These are phyloP conservation scores for Saiga tatarica DNA, from an alignment of 2,113 vertebrate species.

Conservation along the genomic window DNA sequence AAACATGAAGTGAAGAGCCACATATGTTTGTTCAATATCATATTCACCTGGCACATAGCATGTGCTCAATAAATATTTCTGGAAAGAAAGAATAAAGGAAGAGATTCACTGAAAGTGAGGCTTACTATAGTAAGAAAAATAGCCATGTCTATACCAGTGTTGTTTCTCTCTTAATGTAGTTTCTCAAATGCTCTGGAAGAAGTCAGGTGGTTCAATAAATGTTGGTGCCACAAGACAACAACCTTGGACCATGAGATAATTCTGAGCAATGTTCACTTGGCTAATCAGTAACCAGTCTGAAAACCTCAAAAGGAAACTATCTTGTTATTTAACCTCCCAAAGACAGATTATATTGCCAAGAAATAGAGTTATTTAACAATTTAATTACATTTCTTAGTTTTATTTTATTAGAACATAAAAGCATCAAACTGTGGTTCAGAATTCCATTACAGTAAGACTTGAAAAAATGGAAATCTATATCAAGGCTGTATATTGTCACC, in stretches of 20 bases:
- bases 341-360: neutral
- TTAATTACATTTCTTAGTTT: neutral
- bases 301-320: neutral
- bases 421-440: neutral
- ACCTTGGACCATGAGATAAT: neutral
- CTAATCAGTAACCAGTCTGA: neutral
- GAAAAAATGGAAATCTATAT: neutral
- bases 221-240: neutral
- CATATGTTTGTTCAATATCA: neutral
- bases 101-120: neutral
- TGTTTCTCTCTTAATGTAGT: neutral
- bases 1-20: neutral
- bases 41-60: neutral
- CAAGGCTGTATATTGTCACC: too few species aligned
- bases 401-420: neutral
- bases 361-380: neutral
- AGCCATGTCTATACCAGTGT: neutral
- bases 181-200: neutral
- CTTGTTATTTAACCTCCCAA: neutral
- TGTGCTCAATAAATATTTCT: neutral
- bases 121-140: neutral
- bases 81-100: neutral
- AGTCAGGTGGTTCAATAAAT: neutral
- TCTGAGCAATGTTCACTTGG: neutral
- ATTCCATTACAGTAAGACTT: neutral